Percentiles rank a stretch among this genome's conserved stretches.
Conservation (phyloP, 1,140 invertebrate species). For the Lasioglossum baleicum region DNA sequence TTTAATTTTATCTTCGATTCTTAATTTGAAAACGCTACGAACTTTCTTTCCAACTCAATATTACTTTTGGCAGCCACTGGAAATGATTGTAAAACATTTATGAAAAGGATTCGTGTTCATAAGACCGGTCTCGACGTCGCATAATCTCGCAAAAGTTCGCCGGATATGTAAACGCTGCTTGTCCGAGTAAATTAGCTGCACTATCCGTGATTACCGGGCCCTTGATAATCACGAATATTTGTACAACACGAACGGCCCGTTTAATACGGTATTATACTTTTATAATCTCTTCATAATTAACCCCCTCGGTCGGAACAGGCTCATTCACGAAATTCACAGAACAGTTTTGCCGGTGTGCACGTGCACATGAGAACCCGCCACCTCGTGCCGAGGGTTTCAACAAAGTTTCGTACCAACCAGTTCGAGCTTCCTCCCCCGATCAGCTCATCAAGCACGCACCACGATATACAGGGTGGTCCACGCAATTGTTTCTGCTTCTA, state of each 20-base stretch:
- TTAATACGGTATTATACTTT: not conserved
- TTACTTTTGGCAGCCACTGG: too few relatives aligned
- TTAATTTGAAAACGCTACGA: too few relatives aligned
- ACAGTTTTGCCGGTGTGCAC: conserved; percentile 15
- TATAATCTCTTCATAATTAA: conserved; percentile 40
- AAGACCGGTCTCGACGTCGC: too few relatives aligned
- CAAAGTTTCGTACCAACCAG: conserved; percentile 65
- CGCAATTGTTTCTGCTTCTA: too few relatives aligned
- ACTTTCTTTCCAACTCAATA: too few relatives aligned
- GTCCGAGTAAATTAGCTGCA: not conserved
- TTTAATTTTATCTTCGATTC: too few relatives aligned
- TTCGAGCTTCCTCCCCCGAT: conserved; percentile 44
- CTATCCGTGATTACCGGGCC: not conserved
- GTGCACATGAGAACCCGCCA: conserved; percentile 20
- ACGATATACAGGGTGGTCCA: conserved; percentile 28
- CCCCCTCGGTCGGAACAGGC: conserved; percentile 12
- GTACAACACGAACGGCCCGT: not conserved
- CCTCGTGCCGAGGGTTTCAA: conserved; percentile 33
- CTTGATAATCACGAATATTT: conserved; percentile 7
- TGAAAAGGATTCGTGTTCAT: too few relatives aligned
- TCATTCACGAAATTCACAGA: conserved; percentile 47
- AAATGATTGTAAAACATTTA: too few relatives aligned
- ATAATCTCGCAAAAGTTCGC: not conserved
- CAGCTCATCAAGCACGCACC: conserved; percentile 59
- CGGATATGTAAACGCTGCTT: not conserved